These are phyloP conservation scores for Pundamilia nyererei DNA, from an alignment of 2,113 vertebrate species.

Conservation along the genomic window DNA sequence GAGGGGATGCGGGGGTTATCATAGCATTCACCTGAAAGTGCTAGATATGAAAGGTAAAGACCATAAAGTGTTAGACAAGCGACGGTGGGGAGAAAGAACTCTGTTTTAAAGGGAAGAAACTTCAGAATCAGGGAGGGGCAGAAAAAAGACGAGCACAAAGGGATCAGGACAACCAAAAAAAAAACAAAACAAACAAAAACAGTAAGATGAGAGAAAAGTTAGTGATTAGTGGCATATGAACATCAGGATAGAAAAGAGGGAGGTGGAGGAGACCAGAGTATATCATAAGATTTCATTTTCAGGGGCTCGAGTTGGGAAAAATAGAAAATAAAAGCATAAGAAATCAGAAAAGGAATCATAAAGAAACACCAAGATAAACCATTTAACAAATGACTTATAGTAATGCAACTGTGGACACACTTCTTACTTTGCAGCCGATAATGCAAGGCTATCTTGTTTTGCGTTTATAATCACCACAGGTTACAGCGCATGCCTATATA, in stretches of 20 bases:
- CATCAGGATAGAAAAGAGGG: background rate
- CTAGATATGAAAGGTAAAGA: background rate
- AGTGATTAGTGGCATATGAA: background rate
- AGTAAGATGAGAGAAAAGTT: background rate
- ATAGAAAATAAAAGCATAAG: background rate
- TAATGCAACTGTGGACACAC: background rate
- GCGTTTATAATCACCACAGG: background rate
- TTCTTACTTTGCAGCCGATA: background rate
- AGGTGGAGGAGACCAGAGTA: background rate
- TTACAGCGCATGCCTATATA: background rate
- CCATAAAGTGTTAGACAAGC: background rate
- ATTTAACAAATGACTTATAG: background rate
- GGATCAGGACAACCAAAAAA: background rate
- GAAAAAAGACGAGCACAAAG: background rate
- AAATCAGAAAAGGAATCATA: background rate
- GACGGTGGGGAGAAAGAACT: background rate
- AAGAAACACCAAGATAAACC: background rate
- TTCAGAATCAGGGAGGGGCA: background rate
- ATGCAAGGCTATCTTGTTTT: background rate
- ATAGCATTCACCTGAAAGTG: background rate
- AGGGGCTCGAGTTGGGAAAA: background rate
- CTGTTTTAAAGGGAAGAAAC: background rate
- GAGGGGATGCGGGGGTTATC: background rate
- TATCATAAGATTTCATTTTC: background rate
- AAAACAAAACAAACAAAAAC: background rate